phyloP scores from a whole-genome alignment of 2,797 vertebrate species.

The Syngnathus rostellatus region DNA sequence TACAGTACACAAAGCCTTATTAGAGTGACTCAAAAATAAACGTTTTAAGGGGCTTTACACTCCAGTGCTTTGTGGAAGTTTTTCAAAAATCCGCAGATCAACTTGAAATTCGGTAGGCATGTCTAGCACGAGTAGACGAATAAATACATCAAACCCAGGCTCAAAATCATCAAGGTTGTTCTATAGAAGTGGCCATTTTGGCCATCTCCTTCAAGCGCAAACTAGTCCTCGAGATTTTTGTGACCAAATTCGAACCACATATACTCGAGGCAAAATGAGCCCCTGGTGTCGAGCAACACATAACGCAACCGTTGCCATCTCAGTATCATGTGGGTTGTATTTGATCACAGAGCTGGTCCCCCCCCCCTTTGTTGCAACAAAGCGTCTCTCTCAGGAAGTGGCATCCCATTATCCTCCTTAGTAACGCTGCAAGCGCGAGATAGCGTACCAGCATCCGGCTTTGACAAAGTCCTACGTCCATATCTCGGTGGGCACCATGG shows the following conservation, averaged over 20 bases:
- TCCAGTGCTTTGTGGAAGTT: too few species aligned
- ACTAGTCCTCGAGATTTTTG: background rate
- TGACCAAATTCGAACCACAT: background rate
- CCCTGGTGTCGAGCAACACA: background rate
- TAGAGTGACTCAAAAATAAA: background rate
- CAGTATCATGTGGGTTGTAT: background rate
- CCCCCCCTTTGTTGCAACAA: background rate
- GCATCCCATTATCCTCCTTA: background rate
- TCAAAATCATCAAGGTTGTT: background rate
- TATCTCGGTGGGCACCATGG: conserved; percentile 92
- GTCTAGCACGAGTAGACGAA: background rate
- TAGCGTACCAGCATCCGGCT: background rate
- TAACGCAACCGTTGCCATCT: background rate
- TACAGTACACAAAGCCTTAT: background rate
- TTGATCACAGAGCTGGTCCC: background rate
- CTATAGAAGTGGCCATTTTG: background rate
- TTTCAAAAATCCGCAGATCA: background rate
- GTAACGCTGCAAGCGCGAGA: background rate
- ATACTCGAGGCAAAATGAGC: background rate
- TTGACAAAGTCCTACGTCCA: conserved; percentile 78
- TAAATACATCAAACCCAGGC: background rate
- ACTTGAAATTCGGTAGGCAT: background rate
- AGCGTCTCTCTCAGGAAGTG: background rate
- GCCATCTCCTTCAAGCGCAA: background rate
- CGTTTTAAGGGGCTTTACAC: background rate